Conservation (phyloP, 1,140 invertebrate species). For the Drosophila nebulosa region DNA sequence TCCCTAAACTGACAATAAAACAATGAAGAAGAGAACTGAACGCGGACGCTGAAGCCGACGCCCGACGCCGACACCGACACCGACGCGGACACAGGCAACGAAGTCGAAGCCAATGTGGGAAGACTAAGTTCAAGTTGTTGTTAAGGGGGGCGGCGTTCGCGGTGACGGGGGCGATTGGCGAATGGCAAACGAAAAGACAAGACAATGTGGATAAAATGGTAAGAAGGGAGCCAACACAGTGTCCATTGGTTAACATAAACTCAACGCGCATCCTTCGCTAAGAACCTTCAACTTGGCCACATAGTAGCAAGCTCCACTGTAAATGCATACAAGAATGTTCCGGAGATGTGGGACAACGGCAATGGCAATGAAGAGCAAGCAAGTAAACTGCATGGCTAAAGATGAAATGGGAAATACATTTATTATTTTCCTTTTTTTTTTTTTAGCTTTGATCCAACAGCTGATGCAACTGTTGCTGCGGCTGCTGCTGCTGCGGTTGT, state of each 20-base stretch:
- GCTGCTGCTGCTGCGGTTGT: slow-evolving; percentile 48
- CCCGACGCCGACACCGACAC: slow-evolving; percentile 6
- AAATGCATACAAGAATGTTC: neutral
- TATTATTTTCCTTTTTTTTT: neutral
- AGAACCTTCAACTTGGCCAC: too few species aligned
- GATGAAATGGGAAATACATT: neutral
- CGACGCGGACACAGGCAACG: neutral
- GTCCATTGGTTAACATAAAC: neutral
- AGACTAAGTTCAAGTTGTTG: neutral
- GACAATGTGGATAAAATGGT: neutral
- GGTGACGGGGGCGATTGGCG: neutral
- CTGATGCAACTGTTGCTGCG: slow-evolving; percentile 55
- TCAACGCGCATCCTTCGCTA: too few species aligned
- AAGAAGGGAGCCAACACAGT: slow-evolving; percentile 13
- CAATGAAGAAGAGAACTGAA: slow-evolving; percentile 71
- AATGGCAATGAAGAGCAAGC: neutral
- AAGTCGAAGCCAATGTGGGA: neutral
- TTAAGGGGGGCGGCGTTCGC: neutral
- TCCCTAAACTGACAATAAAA: slow-evolving; percentile 79
- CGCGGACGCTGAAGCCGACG: slow-evolving; percentile 11
- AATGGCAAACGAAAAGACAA: neutral
- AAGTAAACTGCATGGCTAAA: slow-evolving; percentile 16
- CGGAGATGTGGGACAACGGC: neutral
- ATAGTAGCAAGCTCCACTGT: neutral
- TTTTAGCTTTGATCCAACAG: slow-evolving; percentile 41